These are phyloP conservation scores for Heterodera filipjevi DNA, from an alignment of 2,888 invertebrate genomes.

Conservation along the genomic window DNA sequence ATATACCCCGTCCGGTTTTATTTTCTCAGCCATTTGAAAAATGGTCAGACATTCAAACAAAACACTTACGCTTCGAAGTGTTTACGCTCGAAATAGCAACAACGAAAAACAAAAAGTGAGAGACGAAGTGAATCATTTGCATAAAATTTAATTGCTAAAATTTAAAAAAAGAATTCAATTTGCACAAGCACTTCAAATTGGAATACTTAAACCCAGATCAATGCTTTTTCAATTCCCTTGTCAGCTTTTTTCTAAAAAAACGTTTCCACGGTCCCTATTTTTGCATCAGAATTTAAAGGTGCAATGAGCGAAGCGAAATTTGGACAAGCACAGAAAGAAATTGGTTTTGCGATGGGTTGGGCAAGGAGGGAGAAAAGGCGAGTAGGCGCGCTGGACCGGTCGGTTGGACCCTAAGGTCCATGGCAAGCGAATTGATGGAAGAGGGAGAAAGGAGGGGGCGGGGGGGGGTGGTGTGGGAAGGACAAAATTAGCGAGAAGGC, in stretches of 20 bases:
- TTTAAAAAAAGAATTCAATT: background rate
- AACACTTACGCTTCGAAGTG: background rate
- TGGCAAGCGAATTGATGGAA: background rate
- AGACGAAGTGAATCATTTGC: background rate
- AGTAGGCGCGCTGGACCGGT: background rate
- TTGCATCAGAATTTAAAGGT: constrained; percentile 9
- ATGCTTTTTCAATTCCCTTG: too few species aligned
- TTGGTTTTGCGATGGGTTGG: constrained; percentile 7
- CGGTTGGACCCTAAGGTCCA: background rate
- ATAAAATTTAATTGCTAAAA: background rate
- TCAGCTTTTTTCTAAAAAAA: background rate
- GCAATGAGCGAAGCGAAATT: constrained; percentile 1
- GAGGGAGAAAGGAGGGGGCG: too few species aligned
- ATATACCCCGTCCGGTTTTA: too few species aligned
- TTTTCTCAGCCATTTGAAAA: too few species aligned
- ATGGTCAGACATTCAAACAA: too few species aligned
- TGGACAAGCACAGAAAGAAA: constrained; percentile 3
- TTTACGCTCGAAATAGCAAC: background rate
- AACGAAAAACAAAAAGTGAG: background rate
- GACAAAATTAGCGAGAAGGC: constrained; percentile 1
- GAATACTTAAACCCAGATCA: too few species aligned
- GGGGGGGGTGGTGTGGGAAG: background rate
- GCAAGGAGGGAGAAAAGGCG: background rate
- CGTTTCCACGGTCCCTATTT: background rate
- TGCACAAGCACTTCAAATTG: too few species aligned